Evolutionary conservation across 2,797 vertebrate genomes (phyloP), one percentile per base, ranked within the genome.

Genomic region (Tarsius wallacei): DNA sequence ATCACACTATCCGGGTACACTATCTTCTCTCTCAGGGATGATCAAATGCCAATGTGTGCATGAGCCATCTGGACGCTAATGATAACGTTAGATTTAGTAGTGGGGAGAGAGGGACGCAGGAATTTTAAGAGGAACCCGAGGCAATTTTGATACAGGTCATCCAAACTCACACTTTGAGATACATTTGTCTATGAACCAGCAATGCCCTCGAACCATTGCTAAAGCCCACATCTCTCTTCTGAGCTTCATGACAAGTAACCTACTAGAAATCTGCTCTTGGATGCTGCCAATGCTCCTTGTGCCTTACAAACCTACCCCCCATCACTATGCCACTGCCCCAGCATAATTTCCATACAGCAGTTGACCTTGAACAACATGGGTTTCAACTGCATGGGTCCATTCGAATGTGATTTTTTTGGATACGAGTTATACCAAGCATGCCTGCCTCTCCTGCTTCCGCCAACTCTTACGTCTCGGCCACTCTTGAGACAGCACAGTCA

Each of bases 1-100:
- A 4, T 4, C 16, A 11, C 36, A 42, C 10, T 74, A 7, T 33
- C 61, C 22, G 47, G 16, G 59, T 77, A 10, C 5, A 22, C 64
- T 11, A 33, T 93, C 28, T 36, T 57, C 49, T 91, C 31, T 86
- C 15, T 80, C 24, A 84, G 11, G 31, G 22, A 36, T 89, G 86
- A 49, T 31, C 64, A 84, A n/a, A 80, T 1, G 21, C 78, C 2
- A 63, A 1, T 55, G 6, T 24, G 1, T 80, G 4, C 26, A 78
- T 59, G 47, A 68, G n/a, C 53, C 31, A 59, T 53, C 4, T 15
- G 6, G 10, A 1, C 57, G 7, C 42, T 89, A 70, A 36, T 90
- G 73, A 88, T 90, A 77, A 90, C 91, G 22, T 68, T 71, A 51
- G 19, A 88, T 73, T 71, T 87, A 24, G 42, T 6, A 89, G 10